A percentile compares a stretch with the other conserved stretches of the same genome.
Evolutionary conservation across 2,888 invertebrate genomes (phyloP).

Genomic region (Trissolcus japonicus): DNA sequence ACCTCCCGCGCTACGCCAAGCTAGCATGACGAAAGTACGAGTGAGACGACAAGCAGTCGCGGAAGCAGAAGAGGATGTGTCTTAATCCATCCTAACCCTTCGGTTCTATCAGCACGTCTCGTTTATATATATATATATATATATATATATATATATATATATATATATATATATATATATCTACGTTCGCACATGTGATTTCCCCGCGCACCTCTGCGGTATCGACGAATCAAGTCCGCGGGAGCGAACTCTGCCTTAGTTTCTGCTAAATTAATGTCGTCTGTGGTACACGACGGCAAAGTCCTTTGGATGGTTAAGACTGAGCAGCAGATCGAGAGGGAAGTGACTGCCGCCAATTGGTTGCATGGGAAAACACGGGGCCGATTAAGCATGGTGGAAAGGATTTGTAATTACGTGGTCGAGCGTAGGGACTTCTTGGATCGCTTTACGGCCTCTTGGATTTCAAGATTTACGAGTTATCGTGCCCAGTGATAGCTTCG

Average conservation of each 20-base stretch:
- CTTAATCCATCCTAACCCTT: slow-evolving; percentile 56
- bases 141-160: slow-evolving; percentile 22
- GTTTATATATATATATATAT: slow-evolving; percentile 20
- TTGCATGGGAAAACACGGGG: slow-evolving; percentile 59
- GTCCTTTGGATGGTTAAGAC: slow-evolving; percentile 50
- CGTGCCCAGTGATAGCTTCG: slow-evolving; percentile 61
- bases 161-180: slow-evolving; percentile 19
- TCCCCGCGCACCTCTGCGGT: slow-evolving; percentile 34
- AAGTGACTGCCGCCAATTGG: slow-evolving; percentile 54
- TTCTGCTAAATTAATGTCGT: slow-evolving; percentile 54
- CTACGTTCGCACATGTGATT: slow-evolving; percentile 37
- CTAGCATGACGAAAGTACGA: slow-evolving; percentile 46
- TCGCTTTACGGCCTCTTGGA: slow-evolving; percentile 65
- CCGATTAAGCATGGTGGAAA: slow-evolving; percentile 63
- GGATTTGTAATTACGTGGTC: slow-evolving; percentile 71
- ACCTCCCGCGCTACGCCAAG: slow-evolving; percentile 55
- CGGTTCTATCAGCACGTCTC: slow-evolving; percentile 46
- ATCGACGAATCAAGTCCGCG: slow-evolving; percentile 55
- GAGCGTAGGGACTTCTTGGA: slow-evolving; percentile 64
- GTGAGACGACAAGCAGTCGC: slow-evolving; percentile 48
- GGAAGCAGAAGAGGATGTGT: slow-evolving; percentile 53
- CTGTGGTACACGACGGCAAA: slow-evolving; percentile 53
- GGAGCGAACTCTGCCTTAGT: slow-evolving; percentile 55
- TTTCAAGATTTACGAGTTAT: slow-evolving; percentile 70
- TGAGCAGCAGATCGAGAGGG: slow-evolving; percentile 35